Conservation (phyloP, 2,113 vertebrate genomes). For the Urocynchramus pylzowi region DNA sequence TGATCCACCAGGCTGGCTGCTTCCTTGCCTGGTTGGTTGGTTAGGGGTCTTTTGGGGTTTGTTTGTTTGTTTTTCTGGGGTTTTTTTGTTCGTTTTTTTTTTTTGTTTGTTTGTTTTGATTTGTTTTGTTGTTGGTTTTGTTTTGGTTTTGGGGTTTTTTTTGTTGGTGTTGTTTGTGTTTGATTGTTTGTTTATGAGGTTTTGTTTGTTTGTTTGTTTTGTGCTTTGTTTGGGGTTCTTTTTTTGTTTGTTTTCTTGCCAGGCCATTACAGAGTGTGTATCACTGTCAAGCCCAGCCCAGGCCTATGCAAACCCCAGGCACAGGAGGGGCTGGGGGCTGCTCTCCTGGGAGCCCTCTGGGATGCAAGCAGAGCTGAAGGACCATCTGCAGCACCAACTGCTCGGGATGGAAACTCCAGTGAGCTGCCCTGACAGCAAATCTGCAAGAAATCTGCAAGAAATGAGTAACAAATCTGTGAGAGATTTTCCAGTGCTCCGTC, state of each 20-base stretch:
- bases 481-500: accelerated
- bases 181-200: background rate
- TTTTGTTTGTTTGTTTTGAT: background rate
- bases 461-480: background rate
- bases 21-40: too few relatives aligned
- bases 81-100: background rate
- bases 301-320: accelerated
- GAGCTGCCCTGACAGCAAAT: background rate
- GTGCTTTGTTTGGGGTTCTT: background rate
- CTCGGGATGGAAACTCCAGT: accelerated
- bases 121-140: too few relatives aligned
- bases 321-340: background rate
- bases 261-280: accelerated
- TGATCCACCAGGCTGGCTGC: too few relatives aligned
- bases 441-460: background rate
- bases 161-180: background rate
- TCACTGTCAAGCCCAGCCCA: accelerated
- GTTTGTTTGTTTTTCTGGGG: background rate
- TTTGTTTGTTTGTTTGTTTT: too few relatives aligned
- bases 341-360: background rate
- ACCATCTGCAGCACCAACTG: background rate
- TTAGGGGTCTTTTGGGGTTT: accelerated
- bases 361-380: background rate
- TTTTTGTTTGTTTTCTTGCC: background rate
- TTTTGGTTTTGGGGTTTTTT: background rate